phyloP scores from a whole-genome alignment of 1,140 invertebrate species.

The Prorops nasuta region DNA sequence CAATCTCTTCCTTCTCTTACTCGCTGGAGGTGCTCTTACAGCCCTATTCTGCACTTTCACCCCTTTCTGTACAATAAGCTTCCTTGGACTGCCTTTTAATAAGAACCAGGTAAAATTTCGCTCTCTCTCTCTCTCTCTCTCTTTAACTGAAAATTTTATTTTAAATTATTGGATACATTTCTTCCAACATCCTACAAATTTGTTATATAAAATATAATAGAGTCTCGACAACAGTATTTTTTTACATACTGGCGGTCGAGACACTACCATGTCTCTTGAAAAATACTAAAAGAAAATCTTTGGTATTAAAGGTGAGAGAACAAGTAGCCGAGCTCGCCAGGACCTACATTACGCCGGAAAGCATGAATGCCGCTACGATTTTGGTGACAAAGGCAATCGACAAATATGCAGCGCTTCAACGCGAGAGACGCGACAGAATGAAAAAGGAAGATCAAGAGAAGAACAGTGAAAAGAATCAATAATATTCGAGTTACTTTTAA shows the following conservation, averaged over 20 bases:
- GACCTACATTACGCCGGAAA: conserved; percentile 46
- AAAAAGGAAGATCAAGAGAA: background rate
- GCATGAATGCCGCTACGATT: conserved; percentile 61
- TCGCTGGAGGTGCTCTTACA: conserved; percentile 52
- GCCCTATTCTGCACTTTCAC: conserved; percentile 65
- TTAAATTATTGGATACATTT: background rate
- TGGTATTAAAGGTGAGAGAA: conserved; percentile 24
- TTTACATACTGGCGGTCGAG: no score
- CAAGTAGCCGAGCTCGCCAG: conserved; percentile 36
- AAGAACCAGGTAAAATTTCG: conserved; percentile 23
- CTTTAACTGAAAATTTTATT: background rate
- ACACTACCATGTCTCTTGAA: no score
- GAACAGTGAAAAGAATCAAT: background rate
- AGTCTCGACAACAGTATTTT: no score
- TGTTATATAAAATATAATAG: no score
- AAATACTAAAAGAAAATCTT: background rate
- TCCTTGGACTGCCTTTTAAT: conserved; percentile 54
- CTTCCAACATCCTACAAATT: conserved; percentile 52
- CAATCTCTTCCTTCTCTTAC: conserved; percentile 24
- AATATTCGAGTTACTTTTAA: background rate
- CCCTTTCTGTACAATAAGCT: conserved; percentile 63
- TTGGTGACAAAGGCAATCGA: conserved; percentile 65
- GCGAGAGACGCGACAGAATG: background rate
- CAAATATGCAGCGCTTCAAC: conserved; percentile 61
- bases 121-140: no score